Conservation (phyloP, 92 coral and sea anemone species). For the Parazoanthus swiftii region DNA sequence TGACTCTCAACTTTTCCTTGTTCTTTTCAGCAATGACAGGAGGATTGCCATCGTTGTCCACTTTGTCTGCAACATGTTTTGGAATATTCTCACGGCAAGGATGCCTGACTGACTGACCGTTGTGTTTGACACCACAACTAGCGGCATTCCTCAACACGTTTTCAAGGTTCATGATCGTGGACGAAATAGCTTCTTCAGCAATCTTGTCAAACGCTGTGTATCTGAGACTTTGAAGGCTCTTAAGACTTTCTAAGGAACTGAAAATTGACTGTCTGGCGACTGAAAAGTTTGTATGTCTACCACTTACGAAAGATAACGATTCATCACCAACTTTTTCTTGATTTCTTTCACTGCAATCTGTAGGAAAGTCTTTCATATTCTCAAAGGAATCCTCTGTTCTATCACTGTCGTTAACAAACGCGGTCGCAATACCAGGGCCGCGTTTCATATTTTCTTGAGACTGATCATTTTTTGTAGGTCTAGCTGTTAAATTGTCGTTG, state of each 20-base stretch:
- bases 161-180: slow-evolving; percentile 56
- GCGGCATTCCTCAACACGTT: slow-evolving; percentile 47
- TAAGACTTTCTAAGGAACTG: slow-evolving; percentile 47
- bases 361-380: not conserved
- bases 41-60: not conserved
- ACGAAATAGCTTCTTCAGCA: slow-evolving; percentile 46
- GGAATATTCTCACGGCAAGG: not conserved
- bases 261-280: slow-evolving; percentile 2
- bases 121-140: slow-evolving; percentile 21
- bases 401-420: not conserved
- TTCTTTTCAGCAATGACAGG: not conserved
- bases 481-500: not conserved
- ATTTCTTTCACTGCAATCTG: not conserved
- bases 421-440: not conserved
- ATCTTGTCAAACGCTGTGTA: slow-evolving; percentile 53
- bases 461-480: not conserved
- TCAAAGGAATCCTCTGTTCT: not conserved
- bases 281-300: not conserved
- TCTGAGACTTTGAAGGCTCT: slow-evolving; percentile 41
- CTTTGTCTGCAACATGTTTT: not conserved
- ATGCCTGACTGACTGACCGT: slow-evolving; percentile 26
- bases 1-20: not conserved
- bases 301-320: not conserved
- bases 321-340: not conserved
- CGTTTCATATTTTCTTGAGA: not conserved